These are phyloP conservation scores for Phyto melanocephala DNA, from an alignment of 2,888 invertebrate species.

Conservation along the genomic window DNA sequence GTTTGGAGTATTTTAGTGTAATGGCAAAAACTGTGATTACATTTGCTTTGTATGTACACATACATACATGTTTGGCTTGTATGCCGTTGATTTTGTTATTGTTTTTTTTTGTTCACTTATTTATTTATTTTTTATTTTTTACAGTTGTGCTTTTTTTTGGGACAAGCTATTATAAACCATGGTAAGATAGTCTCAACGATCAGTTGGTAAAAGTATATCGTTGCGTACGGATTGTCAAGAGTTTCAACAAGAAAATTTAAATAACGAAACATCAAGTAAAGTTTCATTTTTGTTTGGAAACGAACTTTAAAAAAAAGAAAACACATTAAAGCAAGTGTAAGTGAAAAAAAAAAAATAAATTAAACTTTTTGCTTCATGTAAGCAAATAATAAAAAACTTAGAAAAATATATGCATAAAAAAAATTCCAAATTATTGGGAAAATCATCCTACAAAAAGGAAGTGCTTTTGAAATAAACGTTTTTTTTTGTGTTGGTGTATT, in stretches of 20 bases:
- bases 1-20: conserved; percentile 53
- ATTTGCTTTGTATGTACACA: conserved; percentile 45
- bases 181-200: conserved; percentile 77
- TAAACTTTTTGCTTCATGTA: conserved; percentile 18
- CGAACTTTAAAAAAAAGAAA: conserved; percentile 39
- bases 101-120: conserved; percentile 60
- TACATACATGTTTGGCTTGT: conserved; percentile 21
- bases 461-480: background rate
- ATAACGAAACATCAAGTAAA: conserved; percentile 13
- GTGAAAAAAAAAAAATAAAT: conserved; percentile 37
- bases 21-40: conserved; percentile 63
- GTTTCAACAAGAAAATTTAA: background rate
- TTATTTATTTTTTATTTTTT: conserved; percentile 42
- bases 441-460: background rate
- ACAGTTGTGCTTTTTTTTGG: conserved; percentile 74
- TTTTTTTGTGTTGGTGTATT: background rate
- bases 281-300: conserved; percentile 36
- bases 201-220: conserved; percentile 79
- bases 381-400: conserved; percentile 15
- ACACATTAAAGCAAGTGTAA: conserved; percentile 55
- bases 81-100: conserved; percentile 36
- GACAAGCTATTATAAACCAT: conserved; percentile 78
- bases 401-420: background rate
- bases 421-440: background rate
- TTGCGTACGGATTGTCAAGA: conserved; percentile 73